Percentiles rank a stretch among this genome's conserved stretches.
Evolutionary conservation across 2,797 vertebrate species (phyloP).

Genomic region (Xiphophorus birchmanni): DNA sequence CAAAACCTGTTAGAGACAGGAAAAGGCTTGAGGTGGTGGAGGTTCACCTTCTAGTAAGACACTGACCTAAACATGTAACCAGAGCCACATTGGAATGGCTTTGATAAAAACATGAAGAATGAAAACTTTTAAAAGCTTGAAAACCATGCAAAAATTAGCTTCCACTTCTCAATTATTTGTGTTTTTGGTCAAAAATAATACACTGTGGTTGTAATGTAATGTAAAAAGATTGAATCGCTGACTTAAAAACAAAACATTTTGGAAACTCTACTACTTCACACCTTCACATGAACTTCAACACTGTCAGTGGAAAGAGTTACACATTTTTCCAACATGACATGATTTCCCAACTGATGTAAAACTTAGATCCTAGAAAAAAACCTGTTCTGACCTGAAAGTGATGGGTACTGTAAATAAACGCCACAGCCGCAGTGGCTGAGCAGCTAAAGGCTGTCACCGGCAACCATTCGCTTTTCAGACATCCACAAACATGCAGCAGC

Average conservation of each 20-base stretch:
- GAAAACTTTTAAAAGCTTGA: neutral
- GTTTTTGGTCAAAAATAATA: neutral
- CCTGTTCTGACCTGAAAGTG: constrained; percentile 46
- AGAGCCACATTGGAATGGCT: neutral
- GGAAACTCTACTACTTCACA: neutral
- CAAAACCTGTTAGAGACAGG: neutral
- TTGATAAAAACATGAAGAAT: neutral
- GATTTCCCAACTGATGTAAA: constrained; percentile 27
- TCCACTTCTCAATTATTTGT: neutral
- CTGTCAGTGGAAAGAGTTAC: constrained; percentile 16
- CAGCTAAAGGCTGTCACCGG: constrained; percentile 68
- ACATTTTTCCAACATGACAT: constrained; percentile 13
- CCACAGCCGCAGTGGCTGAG: constrained; percentile 69
- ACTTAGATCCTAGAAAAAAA: constrained; percentile 46
- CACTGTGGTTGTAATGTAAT: neutral
- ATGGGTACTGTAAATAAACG: constrained; percentile 64
- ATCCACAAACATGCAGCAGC: constrained; percentile 54
- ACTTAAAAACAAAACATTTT: neutral
- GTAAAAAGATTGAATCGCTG: neutral
- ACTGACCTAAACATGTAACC: neutral
- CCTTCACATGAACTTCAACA: constrained; percentile 3
- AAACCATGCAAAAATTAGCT: neutral
- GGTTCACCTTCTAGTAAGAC: neutral
- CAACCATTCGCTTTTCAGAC: constrained; percentile 62
- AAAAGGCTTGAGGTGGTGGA: neutral